These are phyloP conservation scores for Pimpla rufipes DNA, from an alignment of 2,888 invertebrate species.

Conservation along the genomic window DNA sequence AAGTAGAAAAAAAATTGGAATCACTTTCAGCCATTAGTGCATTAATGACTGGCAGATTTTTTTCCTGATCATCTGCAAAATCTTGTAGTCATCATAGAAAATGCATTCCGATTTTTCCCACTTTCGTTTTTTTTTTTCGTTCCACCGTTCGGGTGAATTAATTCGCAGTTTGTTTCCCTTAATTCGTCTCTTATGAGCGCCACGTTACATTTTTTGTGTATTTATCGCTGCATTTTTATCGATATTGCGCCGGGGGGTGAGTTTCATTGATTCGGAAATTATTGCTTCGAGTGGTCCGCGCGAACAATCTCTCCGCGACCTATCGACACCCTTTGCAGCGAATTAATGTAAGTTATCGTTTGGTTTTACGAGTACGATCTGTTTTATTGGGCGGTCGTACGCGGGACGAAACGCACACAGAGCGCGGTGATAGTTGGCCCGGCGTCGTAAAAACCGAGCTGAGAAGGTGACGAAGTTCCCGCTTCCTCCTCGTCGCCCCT, in stretches of 20 bases:
- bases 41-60: slow-evolving; percentile 1
- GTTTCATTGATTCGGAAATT: slow-evolving; percentile 15
- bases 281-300: neutral
- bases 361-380: slow-evolving; percentile 68
- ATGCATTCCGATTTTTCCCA: neutral
- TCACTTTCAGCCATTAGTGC: neutral
- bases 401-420: slow-evolving; percentile 24
- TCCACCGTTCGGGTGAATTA: neutral
- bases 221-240: slow-evolving; percentile 4
- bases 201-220: neutral
- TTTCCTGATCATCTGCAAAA: neutral
- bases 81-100: neutral
- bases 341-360: slow-evolving; percentile 72
- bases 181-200: neutral
- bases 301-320: neutral
- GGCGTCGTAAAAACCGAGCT: neutral
- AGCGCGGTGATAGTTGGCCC: slow-evolving; percentile 57
- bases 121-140: neutral
- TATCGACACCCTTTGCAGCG: slow-evolving; percentile 64
- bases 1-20: neutral
- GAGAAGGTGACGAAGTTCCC: slow-evolving; percentile 8
- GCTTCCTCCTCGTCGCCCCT: neutral
- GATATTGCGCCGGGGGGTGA: neutral
- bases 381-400: slow-evolving; percentile 66
- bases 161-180: neutral